Percentiles rank a stretch among this genome's conserved stretches.
Conservation (phyloP, 2,797 vertebrate genomes). For the Eleutherodactylus coqui region DNA sequence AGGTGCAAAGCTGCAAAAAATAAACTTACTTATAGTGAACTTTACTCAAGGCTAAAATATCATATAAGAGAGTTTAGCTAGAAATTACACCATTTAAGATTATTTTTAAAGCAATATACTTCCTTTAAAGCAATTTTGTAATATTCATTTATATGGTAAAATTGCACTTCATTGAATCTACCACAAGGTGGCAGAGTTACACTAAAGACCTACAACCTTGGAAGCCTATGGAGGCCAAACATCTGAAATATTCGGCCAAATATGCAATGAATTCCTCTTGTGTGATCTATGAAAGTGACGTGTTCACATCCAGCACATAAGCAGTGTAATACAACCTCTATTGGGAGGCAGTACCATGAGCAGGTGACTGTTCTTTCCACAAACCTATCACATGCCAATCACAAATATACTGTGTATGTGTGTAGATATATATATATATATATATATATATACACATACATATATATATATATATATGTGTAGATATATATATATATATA, state of each 20-base stretch:
- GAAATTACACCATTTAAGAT: not conserved
- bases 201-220: not conserved
- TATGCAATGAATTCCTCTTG: conserved; percentile 13
- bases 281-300: conserved; percentile 6
- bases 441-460: not conserved
- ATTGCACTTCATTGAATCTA: not conserved
- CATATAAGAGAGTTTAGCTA: too few relatives aligned
- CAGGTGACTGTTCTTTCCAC: not conserved
- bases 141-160: not conserved
- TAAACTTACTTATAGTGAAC: too few relatives aligned
- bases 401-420: not conserved
- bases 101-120: not conserved
- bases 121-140: not conserved
- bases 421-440: not conserved
- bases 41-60: not conserved
- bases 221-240: not conserved
- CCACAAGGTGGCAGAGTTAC: conserved; percentile 14
- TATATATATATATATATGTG: not conserved
- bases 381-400: not conserved
- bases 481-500: not conserved
- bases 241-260: conserved; percentile 4
- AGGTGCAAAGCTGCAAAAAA: too few relatives aligned
- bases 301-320: conserved; percentile 7
- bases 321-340: conserved; percentile 15
- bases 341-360: too few relatives aligned